Evolutionary conservation across 2,797 vertebrate species (phyloP), one percentile per base, ranked within the genome.

Genomic region (Channa striata): DNA sequence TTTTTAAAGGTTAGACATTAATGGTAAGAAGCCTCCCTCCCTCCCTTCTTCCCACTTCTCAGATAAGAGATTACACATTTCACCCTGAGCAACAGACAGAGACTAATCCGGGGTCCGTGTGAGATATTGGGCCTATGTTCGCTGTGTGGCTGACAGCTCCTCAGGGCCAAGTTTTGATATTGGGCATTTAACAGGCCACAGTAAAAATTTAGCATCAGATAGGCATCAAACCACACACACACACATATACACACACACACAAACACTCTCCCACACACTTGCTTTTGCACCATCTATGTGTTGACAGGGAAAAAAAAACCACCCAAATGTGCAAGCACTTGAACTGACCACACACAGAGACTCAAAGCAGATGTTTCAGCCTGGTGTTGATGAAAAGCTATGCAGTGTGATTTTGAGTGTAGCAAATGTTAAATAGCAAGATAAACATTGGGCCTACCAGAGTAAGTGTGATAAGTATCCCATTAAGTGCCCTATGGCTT

Each of bases 1-100:
- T 93, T 92, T 91, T 87, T 84, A 91, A 91, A 92, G 90, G 89
- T 91, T 92, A 84, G 74, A 85, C 85, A 80, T 92, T 93, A 91
- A 92, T 88, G 85, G 83, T 54, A 59, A 78, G 64, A 82, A 87
- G 81, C 84, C 84, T 85, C 83, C 76, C 77, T 63, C 57, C 75
- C 72, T 63, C 72, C 25, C 78, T 61, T 61, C 72, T 59, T 82
- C 74, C 70, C 74, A 75, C 79, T 82, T 81, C 79, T 84, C 77
- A 87, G 85, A 90, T 91, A 83, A 69, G 82, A 92, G 91, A 93
- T 93, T 91, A 90, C 80, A 92, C 68, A 77, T 92, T 90, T 91
- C 85, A 89, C 88, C 87, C 81, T 37, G 80, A 88, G 91, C 93
- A 83, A 81, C 83, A 89, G 91, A 90, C 88, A 88, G 87, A 92